phyloP scores from a whole-genome alignment of 2,888 invertebrate genomes.

The Nesidiocoris tenuis region DNA sequence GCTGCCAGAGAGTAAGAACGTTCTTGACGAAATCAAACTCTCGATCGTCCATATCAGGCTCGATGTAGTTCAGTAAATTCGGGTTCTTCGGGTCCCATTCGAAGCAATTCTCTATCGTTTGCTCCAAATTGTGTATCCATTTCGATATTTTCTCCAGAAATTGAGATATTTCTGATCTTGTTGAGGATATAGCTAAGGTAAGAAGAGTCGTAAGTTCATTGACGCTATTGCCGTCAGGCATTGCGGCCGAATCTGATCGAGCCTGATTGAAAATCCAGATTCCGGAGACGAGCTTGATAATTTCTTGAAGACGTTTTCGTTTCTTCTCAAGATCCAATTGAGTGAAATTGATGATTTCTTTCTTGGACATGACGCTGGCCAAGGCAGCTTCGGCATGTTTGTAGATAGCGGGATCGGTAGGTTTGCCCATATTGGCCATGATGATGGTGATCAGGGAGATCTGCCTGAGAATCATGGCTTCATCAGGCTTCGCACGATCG shows the following conservation, averaged over 20 bases:
- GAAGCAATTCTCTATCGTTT: constrained; percentile 28
- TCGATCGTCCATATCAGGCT: constrained; percentile 1
- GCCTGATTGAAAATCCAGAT: constrained; percentile 71
- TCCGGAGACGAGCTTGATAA: constrained; percentile 74
- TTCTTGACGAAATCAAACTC: constrained; percentile 33
- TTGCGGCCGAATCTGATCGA: not conserved
- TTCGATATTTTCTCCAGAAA: not conserved
- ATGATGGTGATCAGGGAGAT: constrained; percentile 27
- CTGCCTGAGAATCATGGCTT: constrained; percentile 80
- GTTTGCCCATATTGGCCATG: constrained; percentile 40
- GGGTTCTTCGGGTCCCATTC: constrained; percentile 27
- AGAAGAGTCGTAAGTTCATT: not conserved
- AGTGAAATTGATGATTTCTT: constrained; percentile 70
- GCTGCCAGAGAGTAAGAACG: constrained; percentile 28
- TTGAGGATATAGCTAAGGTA: not conserved
- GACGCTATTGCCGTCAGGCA: not conserved
- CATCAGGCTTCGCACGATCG: constrained; percentile 95
- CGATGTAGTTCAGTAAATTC: constrained; percentile 29
- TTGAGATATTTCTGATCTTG: not conserved
- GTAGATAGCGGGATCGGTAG: constrained; percentile 21
- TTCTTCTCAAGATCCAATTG: constrained; percentile 62
- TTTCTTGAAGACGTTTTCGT: constrained; percentile 64
- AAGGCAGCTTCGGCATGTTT: constrained; percentile 61
- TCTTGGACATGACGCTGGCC: constrained; percentile 73
- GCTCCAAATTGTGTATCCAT: constrained; percentile 21